Percentiles rank a stretch among this genome's conserved stretches.
phyloP scores from a whole-genome alignment of 2,888 invertebrate species.

The Parelbella ahira region DNA sequence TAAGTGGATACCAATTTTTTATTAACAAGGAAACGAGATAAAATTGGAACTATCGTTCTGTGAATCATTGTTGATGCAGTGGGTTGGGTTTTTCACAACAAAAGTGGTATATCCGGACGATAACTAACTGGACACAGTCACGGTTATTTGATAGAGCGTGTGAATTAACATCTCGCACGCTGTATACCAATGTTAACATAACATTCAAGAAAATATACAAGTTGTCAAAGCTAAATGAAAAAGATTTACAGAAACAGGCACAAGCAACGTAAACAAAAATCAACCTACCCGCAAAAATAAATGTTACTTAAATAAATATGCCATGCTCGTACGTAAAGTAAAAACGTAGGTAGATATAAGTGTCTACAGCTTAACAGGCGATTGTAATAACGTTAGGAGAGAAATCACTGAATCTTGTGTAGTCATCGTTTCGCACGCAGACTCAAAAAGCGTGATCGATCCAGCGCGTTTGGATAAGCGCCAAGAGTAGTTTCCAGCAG shows the following conservation, averaged over 20 bases:
- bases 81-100: constrained; percentile 17
- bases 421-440: constrained; percentile 56
- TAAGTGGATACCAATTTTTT: too few species aligned
- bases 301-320: constrained; percentile 7
- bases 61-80: constrained; percentile 13
- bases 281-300: constrained; percentile 15
- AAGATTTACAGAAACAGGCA: constrained; percentile 3
- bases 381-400: constrained; percentile 26
- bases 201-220: constrained; percentile 5
- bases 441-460: constrained; percentile 65
- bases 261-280: constrained; percentile 11
- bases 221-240: not conserved
- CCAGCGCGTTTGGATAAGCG: constrained; percentile 64
- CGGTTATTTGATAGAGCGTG: constrained; percentile 23
- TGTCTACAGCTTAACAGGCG: constrained; percentile 9
- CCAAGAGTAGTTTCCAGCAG: constrained; percentile 65
- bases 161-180: constrained; percentile 18
- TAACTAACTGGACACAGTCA: constrained; percentile 11
- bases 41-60: constrained; percentile 3
- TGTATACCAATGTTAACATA: too few species aligned
- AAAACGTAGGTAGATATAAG: not conserved
- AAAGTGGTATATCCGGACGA: constrained; percentile 13
- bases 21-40: constrained; percentile 3
- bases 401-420: constrained; percentile 42
- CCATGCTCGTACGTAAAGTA: constrained; percentile 8